Evolutionary conservation across 2,888 invertebrate species (phyloP).

Genomic region (Petrolisthes manimaculis): DNA sequence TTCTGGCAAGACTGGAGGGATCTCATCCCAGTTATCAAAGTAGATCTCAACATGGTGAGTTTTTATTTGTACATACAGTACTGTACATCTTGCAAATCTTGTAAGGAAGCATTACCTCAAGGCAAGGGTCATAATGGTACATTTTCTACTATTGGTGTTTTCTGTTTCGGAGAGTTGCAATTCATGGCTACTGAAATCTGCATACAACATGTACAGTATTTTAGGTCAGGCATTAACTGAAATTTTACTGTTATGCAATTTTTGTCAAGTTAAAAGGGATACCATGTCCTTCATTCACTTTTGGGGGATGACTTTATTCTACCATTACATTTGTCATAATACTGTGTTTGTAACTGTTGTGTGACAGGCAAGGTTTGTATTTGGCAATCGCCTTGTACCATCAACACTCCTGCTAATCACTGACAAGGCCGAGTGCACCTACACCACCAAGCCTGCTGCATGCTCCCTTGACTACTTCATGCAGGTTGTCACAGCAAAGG

Average conservation of each 20-base stretch:
- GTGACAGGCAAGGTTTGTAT: conserved; percentile 86
- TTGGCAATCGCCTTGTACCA: conserved; percentile 94
- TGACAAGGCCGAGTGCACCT: conserved; percentile 93
- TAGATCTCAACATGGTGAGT: conserved; percentile 87
- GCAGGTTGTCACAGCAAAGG: conserved; percentile 94
- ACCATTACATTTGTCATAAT: too few species aligned
- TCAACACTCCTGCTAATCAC: conserved; percentile 91
- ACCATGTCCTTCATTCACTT: too few species aligned
- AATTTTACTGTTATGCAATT: too few species aligned
- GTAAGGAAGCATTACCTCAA: not conserved
- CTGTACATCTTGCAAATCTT: not conserved
- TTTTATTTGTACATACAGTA: not conserved
- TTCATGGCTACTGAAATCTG: too few species aligned
- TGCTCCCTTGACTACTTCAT: conserved; percentile 93
- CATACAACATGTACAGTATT: too few species aligned
- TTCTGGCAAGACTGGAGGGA: conserved; percentile 87
- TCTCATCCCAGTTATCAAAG: conserved; percentile 94
- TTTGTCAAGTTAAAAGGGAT: too few species aligned
- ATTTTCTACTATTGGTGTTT: too few species aligned
- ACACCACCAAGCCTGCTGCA: conserved; percentile 94
- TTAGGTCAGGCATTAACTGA: too few species aligned
- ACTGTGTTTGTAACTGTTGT: not conserved
- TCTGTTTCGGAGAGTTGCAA: too few species aligned
- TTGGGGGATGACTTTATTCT: too few species aligned
- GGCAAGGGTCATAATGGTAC: too few species aligned